Evolutionary conservation across 2,888 invertebrate species (phyloP), one percentile per base, ranked within the genome.

Genomic region (Troilus luridus): DNA sequence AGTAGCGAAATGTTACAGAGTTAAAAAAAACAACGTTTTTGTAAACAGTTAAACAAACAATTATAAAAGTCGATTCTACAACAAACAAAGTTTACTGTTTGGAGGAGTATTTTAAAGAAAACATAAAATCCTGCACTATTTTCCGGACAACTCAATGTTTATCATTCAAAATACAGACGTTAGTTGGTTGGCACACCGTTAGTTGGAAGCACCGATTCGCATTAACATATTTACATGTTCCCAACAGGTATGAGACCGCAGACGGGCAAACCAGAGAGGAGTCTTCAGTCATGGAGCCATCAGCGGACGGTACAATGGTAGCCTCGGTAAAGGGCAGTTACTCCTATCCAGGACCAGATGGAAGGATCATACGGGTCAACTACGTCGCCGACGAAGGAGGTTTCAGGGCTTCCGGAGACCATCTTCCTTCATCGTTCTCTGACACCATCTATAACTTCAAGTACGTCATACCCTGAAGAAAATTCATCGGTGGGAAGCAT

Each of bases 341-440:
- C 94, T 95, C 95, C 41, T 97, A 97, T 94, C 96, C 96, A 67
- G 96, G 96, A 77, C 96, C 97, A 24, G 97, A 97, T 93, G 97
- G 97, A 67, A 95, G 95, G 19, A 95, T 95, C 21, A 96, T 96
- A 92, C 93, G 95, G 0, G 94, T 96, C 19, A 95, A 95, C 85
- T 97, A 97, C 94, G 95, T 95, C 88, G 97, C 97, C 93, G 97
- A 97, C 93, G 97, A 97, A 94, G 96, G 96, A 93, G 97, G 97
- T 24, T 94, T 93, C 92, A 92, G 93, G 56, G 93, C 94, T 21
- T 92, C 93, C 81, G 94, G 94, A 24, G 93, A 93, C 56, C 93
- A 93, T 91, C 92, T 94, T 0, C 94, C 93, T 11, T 93, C 93
- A 14, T 93, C 93, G 6, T 62, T 90, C 24, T 27, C 24, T 21